These are phyloP conservation scores for Antennarius striatus DNA, from an alignment of 2,113 vertebrate genomes.

Conservation along the genomic window DNA sequence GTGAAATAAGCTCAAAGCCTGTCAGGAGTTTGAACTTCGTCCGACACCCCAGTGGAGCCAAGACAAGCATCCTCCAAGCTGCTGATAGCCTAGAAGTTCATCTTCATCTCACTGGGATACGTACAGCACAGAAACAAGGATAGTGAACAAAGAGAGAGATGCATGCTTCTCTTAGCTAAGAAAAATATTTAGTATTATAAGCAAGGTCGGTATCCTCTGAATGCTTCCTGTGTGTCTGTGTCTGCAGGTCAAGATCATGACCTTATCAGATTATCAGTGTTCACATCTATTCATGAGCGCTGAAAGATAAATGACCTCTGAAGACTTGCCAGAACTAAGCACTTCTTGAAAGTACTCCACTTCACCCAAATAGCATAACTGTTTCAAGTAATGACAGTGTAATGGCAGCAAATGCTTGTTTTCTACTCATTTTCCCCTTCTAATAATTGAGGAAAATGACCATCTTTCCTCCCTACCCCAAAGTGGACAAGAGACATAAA, in stretches of 20 bases:
- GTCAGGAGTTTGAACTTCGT: conserved; percentile 36
- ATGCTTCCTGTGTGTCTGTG: conserved; percentile 25
- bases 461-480: background rate
- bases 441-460: background rate
- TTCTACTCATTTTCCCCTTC: no score
- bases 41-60: conserved; percentile 35
- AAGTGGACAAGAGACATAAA: background rate
- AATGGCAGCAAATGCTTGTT: background rate
- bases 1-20: conserved; percentile 26
- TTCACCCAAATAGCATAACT: background rate
- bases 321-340: background rate
- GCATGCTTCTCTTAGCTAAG: conserved; percentile 16
- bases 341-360: conserved; percentile 6
- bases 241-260: conserved; percentile 39
- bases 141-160: background rate
- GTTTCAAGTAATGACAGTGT: background rate
- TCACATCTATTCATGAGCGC: background rate
- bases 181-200: conserved; percentile 25
- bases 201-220: conserved; percentile 32
- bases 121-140: conserved; percentile 1
- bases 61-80: conserved; percentile 25
- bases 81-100: conserved; percentile 51
- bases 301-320: conserved; percentile 38
- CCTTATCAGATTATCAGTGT: conserved; percentile 33
- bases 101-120: conserved; percentile 17